Percentiles rank a stretch among this genome's conserved stretches.
Conservation (phyloP, 2,888 invertebrate species). For the Mesorhabditis spiculigera region DNA sequence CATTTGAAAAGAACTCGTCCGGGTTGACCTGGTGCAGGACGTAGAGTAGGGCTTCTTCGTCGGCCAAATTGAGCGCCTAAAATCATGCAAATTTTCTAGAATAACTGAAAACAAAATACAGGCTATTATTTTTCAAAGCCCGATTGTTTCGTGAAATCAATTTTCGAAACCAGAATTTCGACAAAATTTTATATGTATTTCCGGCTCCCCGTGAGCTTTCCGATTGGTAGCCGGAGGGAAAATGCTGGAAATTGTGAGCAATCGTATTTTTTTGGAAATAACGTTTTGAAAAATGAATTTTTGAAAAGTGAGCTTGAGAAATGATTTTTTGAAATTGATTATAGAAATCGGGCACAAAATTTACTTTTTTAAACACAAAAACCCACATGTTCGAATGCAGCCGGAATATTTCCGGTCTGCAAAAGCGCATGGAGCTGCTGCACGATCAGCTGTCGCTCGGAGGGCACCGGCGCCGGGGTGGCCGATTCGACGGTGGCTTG, state of each 20-base stretch:
- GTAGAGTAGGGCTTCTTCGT: conserved; percentile 79
- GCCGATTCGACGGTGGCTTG: conserved; percentile 57
- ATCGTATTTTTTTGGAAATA: too few relatives aligned
- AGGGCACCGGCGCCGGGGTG: conserved; percentile 13
- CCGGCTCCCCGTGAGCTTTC: too few relatives aligned
- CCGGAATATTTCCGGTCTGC: conserved; percentile 55
- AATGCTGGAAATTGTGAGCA: too few relatives aligned
- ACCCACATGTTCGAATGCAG: conserved; percentile 59
- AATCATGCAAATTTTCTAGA: not conserved
- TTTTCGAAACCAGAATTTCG: too few relatives aligned
- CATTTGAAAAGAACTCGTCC: conserved; percentile 65
- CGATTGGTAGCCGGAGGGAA: too few relatives aligned
- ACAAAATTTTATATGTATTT: too few relatives aligned
- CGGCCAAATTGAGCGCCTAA: conserved; percentile 80
- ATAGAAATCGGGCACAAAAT: too few relatives aligned
- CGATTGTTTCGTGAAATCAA: too few relatives aligned
- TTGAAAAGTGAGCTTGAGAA: not conserved
- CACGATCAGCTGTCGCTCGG: conserved; percentile 18
- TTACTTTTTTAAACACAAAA: not conserved
- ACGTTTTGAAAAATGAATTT: too few relatives aligned
- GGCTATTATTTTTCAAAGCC: too few relatives aligned
- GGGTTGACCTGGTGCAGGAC: conserved; percentile 82
- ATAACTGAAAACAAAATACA: too few relatives aligned
- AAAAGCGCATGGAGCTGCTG: conserved; percentile 34
- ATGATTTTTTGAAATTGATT: not conserved